Conservation (phyloP, 2,888 invertebrate genomes). For the Drosophila buzzatii region DNA sequence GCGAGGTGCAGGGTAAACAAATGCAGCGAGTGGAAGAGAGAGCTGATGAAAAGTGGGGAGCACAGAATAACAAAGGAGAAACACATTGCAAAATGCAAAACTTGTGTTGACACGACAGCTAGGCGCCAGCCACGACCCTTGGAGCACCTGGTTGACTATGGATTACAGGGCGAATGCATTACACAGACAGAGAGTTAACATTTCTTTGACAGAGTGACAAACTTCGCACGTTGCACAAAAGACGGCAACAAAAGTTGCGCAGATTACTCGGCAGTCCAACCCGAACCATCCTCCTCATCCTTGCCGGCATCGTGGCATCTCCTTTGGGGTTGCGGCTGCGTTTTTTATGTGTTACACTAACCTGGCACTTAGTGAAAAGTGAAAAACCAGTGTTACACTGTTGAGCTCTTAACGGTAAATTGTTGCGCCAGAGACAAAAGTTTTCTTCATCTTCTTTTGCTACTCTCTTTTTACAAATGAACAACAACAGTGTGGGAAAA, state of each 20-base stretch:
- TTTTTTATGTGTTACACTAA: slow-evolving; percentile 72
- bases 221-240: slow-evolving; percentile 74
- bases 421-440: slow-evolving; percentile 73
- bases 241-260: slow-evolving; percentile 62
- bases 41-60: background rate
- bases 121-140: slow-evolving; percentile 27
- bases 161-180: slow-evolving; percentile 60
- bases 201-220: slow-evolving; percentile 73
- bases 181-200: slow-evolving; percentile 47
- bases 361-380: slow-evolving; percentile 76
- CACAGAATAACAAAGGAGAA: slow-evolving; percentile 48
- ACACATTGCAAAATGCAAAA: slow-evolving; percentile 73
- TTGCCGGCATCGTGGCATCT: background rate
- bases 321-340: slow-evolving; percentile 31
- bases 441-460: slow-evolving; percentile 9
- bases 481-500: slow-evolving; percentile 58
- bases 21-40: background rate
- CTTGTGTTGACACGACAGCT: slow-evolving; percentile 72
- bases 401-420: slow-evolving; percentile 76
- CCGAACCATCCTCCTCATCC: background rate
- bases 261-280: slow-evolving; percentile 45
- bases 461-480: slow-evolving; percentile 53
- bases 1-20: slow-evolving; percentile 7
- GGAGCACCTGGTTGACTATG: slow-evolving; percentile 36
- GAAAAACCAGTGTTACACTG: slow-evolving; percentile 78